Evolutionary conservation across 1,140 invertebrate genomes (phyloP), one percentile per base, ranked within the genome.

Genomic region (Dendroctonus valens): DNA sequence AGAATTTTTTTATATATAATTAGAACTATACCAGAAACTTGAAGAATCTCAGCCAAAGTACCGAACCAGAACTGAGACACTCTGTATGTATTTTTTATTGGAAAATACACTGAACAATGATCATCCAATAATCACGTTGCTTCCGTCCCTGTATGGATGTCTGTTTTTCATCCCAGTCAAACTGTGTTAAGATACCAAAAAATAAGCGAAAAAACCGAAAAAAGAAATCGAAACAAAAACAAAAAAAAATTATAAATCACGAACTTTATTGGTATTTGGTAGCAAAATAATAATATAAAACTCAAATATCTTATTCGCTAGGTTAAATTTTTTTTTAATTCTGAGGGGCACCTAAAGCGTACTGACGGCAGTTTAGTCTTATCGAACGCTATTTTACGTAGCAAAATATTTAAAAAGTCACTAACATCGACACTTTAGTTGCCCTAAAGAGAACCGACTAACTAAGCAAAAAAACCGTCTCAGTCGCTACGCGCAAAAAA

Each of bases 221-320:
- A 44, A 72, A 69, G n/a, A 62, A 69, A 71, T 72, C 69, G 71
- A 68, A 70, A 76, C 70, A 73, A 72, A n/a, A 75, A 65, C 73
- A 77, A 70, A 64, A 70, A 72, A 73, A 73, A 70, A 70, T 74
- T n/a, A 75, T 74, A 78, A 78, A 78, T 78, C 76, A 79, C 72
- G 76, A 75, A 76, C 70, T 76, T 78, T 78, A 76, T 78, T 78
- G 73, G 73, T 78, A 78, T 78, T 78, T 79, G 77, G 77, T 79
- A 78, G 76, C 75, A 78, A 74, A 75, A 60, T 69, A 75, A 75
- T 74, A 73, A 75, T 76, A 77, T 73, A 74, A 74, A 74, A 73
- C 72, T 65, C 67, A 62, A 73, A 72, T 69, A 70, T 62, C 70
- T 73, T 70, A 73, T 26, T 26, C 26, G 26, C 26, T 26, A 26